Percentiles rank a stretch among this genome's conserved stretches.
These are phyloP conservation scores for Aphyosemion australe DNA, from an alignment of 2,113 vertebrate species.

Conservation along the genomic window DNA sequence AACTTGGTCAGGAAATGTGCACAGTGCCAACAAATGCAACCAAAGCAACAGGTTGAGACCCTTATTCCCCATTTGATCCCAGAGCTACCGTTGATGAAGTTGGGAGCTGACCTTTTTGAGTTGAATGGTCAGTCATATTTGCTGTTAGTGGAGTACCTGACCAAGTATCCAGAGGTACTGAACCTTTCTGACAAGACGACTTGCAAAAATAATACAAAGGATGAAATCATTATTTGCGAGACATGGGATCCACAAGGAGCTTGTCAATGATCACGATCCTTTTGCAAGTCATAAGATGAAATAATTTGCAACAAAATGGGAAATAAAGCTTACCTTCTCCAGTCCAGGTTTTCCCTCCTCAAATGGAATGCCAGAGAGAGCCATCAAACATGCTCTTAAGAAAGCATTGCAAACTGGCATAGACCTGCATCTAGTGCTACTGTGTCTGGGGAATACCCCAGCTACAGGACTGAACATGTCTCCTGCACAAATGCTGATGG, in stretches of 20 bases:
- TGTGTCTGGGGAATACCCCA: background rate
- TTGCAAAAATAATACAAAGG: background rate
- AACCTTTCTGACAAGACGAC: background rate
- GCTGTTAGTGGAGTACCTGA: background rate
- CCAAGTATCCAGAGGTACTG: background rate
- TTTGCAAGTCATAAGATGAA: background rate
- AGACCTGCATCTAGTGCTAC: no score
- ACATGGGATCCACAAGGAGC: background rate
- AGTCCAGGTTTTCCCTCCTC: no score
- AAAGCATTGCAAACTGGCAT: no score
- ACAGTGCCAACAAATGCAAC: background rate
- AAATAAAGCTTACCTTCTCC: no score
- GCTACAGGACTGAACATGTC: background rate
- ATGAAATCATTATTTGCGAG: background rate
- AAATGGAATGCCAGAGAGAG: no score
- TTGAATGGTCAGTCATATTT: background rate
- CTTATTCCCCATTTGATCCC: slow-evolving; percentile 5
- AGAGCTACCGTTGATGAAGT: background rate
- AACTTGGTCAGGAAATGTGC: no score
- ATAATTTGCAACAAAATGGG: no score
- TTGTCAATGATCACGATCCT: background rate
- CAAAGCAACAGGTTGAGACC: background rate
- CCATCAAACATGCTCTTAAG: no score
- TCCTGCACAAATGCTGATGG: background rate
- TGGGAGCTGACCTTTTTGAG: background rate